Evolutionary conservation across 30 jellyfish, hydroid and myxozoan genomes (phyloP).

Genomic region (Catostylus mosaicus): DNA sequence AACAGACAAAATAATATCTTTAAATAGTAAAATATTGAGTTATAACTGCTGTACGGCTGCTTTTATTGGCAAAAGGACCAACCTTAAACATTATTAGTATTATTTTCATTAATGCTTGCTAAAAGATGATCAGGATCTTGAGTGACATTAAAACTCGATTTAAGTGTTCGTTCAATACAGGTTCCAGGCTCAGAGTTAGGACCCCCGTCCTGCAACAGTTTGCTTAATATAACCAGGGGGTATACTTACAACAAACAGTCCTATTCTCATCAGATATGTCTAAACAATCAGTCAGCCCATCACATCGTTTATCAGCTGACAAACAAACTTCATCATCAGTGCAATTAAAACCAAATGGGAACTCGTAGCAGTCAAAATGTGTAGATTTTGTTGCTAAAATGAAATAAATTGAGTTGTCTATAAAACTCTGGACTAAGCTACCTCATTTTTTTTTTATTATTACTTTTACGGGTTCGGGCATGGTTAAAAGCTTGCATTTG

Average conservation of each 20-base stretch:
- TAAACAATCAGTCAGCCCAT: slow-evolving; percentile 50
- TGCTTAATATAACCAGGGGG: background rate
- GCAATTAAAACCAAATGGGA: slow-evolving; percentile 93
- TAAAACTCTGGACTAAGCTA: no score
- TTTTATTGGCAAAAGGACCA: no score
- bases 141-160: background rate
- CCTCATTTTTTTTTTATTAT: no score
- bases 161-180: no score
- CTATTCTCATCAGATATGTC: slow-evolving; percentile 72
- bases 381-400: slow-evolving; percentile 38
- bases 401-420: background rate
- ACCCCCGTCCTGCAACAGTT: background rate
- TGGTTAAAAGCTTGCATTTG: no score
- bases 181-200: background rate
- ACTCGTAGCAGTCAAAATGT: slow-evolving; percentile 32
- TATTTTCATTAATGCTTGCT: no score
- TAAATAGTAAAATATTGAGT: no score
- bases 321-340: slow-evolving; percentile 68
- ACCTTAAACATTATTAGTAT: no score
- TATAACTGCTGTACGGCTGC: no score
- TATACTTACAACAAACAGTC: slow-evolving; percentile 71
- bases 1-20: no score
- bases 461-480: no score
- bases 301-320: slow-evolving; percentile 56
- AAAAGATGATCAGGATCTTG: background rate